These are phyloP conservation scores for Lepidocyrtoides sp. DNA, from an alignment of 2,888 invertebrate species.

Conservation along the genomic window DNA sequence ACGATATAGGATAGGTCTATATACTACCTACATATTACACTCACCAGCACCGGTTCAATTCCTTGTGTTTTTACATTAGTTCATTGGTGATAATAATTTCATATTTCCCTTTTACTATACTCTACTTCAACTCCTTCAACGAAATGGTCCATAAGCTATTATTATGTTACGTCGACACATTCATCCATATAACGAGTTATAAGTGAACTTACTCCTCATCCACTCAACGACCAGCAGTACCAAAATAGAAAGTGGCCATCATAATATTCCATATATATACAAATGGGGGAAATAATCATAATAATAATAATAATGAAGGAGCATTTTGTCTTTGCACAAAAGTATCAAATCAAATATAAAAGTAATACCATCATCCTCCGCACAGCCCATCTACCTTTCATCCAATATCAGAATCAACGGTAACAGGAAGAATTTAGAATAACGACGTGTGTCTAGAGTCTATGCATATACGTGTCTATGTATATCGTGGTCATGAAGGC, in stretches of 20 bases:
- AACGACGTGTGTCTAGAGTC: no score
- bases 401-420: slow-evolving; percentile 67
- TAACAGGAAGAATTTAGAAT: no score
- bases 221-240: background rate
- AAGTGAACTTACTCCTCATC: slow-evolving; percentile 35
- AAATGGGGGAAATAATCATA: slow-evolving; percentile 54
- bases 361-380: slow-evolving; percentile 31
- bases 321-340: slow-evolving; percentile 59
- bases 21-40: slow-evolving; percentile 42
- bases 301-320: slow-evolving; percentile 70
- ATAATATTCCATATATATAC: slow-evolving; percentile 26
- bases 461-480: no score
- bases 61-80: slow-evolving; percentile 13
- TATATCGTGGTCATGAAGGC: no score
- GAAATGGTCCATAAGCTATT: slow-evolving; percentile 73
- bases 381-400: slow-evolving; percentile 68
- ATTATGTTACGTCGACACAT: slow-evolving; percentile 71
- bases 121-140: slow-evolving; percentile 35
- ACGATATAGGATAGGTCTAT: slow-evolving; percentile 55
- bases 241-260: slow-evolving; percentile 13
- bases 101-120: background rate
- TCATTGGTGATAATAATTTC: slow-evolving; percentile 25
- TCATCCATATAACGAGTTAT: slow-evolving; percentile 64
- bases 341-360: slow-evolving; percentile 54
- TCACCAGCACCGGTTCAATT: slow-evolving; percentile 36